phyloP scores from a whole-genome alignment of 2,888 invertebrate genomes.

The Mactromeris polynyma region DNA sequence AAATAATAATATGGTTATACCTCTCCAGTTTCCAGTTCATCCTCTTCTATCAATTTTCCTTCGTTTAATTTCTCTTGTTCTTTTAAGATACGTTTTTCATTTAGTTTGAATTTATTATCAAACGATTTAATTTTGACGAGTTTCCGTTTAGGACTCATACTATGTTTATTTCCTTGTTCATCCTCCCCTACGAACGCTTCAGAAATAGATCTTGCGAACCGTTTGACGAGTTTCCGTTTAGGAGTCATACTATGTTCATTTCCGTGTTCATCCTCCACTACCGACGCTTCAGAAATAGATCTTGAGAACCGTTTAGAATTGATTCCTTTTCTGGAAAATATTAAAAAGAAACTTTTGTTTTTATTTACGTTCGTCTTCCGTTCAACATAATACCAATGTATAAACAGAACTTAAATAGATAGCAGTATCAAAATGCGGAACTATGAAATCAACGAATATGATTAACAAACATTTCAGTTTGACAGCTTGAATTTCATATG shows the following conservation, averaged over 20 bases:
- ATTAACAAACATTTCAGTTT: too few species aligned
- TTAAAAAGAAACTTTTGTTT: too few species aligned
- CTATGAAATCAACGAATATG: too few species aligned
- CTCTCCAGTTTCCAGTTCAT: constrained; percentile 75
- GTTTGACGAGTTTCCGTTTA: background rate
- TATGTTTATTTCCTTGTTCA: background rate
- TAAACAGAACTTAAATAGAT: too few species aligned
- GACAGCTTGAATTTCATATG: too few species aligned
- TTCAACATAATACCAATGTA: background rate
- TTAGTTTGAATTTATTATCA: constrained; percentile 23
- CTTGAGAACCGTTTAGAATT: background rate
- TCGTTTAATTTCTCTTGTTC: constrained; percentile 25
- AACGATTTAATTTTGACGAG: constrained; percentile 11
- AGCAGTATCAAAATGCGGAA: background rate
- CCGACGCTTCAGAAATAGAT: constrained; percentile 36
- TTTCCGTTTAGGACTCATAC: too few species aligned
- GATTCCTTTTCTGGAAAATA: background rate
- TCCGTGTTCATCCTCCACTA: background rate
- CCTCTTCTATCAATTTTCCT: constrained; percentile 77
- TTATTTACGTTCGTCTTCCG: too few species aligned
- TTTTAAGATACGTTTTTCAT: constrained; percentile 18
- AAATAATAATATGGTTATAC: too few species aligned
- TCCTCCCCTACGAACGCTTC: background rate
- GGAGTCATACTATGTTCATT: background rate
- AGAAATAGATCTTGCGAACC: constrained; percentile 39